These are phyloP conservation scores for Brassicogethes aeneus DNA, from an alignment of 2,888 invertebrate species.

Conservation along the genomic window DNA sequence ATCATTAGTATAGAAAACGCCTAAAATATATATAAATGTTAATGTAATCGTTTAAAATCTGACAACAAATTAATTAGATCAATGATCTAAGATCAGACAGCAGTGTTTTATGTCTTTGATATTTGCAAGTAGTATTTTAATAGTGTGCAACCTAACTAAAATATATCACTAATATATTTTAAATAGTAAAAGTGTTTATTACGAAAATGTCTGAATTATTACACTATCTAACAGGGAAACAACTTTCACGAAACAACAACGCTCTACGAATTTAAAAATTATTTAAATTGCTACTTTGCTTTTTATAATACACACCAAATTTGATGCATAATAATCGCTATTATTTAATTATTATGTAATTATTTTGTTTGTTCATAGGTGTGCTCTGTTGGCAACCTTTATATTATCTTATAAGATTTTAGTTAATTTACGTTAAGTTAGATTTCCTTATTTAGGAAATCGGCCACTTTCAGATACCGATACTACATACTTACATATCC, in stretches of 20 bases:
- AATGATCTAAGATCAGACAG: too few species aligned
- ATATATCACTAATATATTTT: neutral
- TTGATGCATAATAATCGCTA: neutral
- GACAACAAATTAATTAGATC: slow-evolving; percentile 1
- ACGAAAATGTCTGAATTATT: neutral
- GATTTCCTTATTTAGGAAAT: too few species aligned
- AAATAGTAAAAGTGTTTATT: neutral
- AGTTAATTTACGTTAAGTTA: too few species aligned
- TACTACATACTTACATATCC: too few species aligned
- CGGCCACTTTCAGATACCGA: too few species aligned
- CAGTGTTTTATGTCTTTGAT: neutral
- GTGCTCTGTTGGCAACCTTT: too few species aligned
- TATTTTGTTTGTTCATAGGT: too few species aligned
- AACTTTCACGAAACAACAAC: neutral
- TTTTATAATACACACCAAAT: neutral
- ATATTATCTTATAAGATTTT: too few species aligned
- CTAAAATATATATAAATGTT: too few species aligned
- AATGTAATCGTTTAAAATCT: too few species aligned
- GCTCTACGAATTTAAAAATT: neutral
- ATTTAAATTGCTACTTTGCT: neutral
- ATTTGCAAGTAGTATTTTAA: neutral
- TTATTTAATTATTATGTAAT: neutral
- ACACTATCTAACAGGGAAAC: neutral
- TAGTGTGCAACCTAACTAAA: neutral
- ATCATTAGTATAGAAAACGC: too few species aligned